These are phyloP conservation scores for Ctenopoma multispine DNA, from an alignment of 2,797 vertebrate genomes.

Conservation along the genomic window DNA sequence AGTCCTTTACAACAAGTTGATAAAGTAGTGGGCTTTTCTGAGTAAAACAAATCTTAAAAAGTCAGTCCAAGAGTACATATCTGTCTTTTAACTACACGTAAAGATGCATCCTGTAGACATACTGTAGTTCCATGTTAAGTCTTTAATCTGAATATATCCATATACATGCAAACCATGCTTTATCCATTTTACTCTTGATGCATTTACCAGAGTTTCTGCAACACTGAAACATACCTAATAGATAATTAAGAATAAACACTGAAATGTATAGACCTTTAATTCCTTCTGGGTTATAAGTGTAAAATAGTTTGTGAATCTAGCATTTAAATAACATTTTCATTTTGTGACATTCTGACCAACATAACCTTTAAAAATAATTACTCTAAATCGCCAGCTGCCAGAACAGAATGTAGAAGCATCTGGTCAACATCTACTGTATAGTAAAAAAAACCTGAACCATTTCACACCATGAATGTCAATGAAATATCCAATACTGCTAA, in stretches of 20 bases:
- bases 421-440: neutral
- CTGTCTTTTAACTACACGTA: neutral
- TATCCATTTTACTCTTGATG: conserved; percentile 8
- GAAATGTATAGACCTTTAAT: neutral
- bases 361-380: neutral
- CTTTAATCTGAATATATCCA: conserved; percentile 3
- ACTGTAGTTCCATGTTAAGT: neutral
- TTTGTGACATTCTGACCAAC: neutral
- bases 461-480: conserved; percentile 4
- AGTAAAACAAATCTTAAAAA: neutral
- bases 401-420: neutral
- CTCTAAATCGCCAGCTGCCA: neutral
- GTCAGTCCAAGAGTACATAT: neutral
- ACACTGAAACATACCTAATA: conserved; percentile 4
- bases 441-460: neutral
- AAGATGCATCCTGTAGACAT: neutral
- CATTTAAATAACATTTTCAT: neutral
- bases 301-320: conserved; percentile 2
- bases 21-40: conserved; percentile 17
- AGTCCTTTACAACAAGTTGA: too few relatives aligned
- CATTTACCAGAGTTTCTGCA: conserved; percentile 11
- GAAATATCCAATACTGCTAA: conserved; percentile 4
- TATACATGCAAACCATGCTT: conserved; percentile 25
- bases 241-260: conserved; percentile 7
- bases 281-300: neutral